Conservation (phyloP, 2,888 invertebrate genomes). For the Chydorus sphaericus region DNA sequence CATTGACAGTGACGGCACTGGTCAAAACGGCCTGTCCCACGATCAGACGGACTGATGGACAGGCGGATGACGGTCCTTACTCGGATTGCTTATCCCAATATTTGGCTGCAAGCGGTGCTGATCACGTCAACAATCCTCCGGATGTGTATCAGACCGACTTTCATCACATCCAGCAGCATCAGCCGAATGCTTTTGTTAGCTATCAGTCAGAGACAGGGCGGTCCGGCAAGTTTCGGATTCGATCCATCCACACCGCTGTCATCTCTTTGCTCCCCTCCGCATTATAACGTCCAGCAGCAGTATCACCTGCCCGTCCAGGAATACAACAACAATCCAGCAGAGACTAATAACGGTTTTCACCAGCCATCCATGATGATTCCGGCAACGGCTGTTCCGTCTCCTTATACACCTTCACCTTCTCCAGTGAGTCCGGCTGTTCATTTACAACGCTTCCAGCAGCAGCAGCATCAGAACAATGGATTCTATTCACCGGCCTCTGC, state of each 20-base stretch:
- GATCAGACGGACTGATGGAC: neutral
- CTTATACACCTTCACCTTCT: slow-evolving; percentile 4
- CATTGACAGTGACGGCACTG: neutral
- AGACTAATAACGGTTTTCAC: neutral
- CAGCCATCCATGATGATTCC: neutral
- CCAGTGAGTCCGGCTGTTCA: neutral
- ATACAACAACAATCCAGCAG: neutral
- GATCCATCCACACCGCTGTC: slow-evolving; percentile 9
- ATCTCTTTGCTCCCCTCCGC: slow-evolving; percentile 10
- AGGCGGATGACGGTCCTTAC: neutral
- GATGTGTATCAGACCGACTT: slow-evolving; percentile 13
- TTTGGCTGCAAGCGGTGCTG: slow-evolving; percentile 13
- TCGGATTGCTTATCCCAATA: slow-evolving; percentile 5
- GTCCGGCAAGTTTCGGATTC: neutral
- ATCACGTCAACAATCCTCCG: neutral
- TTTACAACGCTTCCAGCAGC: slow-evolving; percentile 6
- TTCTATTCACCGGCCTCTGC: neutral
- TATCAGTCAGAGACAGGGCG: no score
- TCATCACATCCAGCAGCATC: slow-evolving; percentile 23
- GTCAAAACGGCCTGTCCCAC: neutral
- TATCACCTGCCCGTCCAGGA: neutral
- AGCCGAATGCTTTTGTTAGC: neutral
- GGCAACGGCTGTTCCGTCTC: neutral
- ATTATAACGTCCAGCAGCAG: neutral
- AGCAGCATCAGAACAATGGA: slow-evolving; percentile 9